Evolutionary conservation across 2,888 invertebrate species (phyloP), one percentile per base, ranked within the genome.

Genomic region (Dryocosmus kuriphilus): DNA sequence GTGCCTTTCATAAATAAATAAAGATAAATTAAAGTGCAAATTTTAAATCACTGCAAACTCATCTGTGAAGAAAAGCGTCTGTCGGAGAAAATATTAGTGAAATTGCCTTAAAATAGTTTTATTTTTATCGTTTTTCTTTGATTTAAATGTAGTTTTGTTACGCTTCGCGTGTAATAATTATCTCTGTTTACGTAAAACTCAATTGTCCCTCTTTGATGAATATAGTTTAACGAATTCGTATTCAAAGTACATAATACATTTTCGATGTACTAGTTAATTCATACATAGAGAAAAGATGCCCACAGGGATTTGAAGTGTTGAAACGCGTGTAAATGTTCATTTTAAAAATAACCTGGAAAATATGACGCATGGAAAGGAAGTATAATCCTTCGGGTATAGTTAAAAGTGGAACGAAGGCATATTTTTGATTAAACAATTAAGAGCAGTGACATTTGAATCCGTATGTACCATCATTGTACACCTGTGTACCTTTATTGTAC

Each of bases 81-180:
- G 38, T 6, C n/a, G 8, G 38, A 41, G 8, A 7, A 65, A 41
- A 38, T 24, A 27, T 41, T 41, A 16, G 71, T 71, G 71, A 71
- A 30, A 51, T 71, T 51, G 14, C 46, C 51, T 51, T 51, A 14
- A 27, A 67, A 67, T 67, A 46, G 19, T 8, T 6, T 7, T 0
- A n/a, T 19, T 51, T 51, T 51, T 38, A 38, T 11, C 11, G 0
- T 38, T 2, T 7, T 32, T 38, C 11, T 38, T 57, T 2, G 24
- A 24, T 46, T 27, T 19, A 67, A n/a, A n/a, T n/a, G 46, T 24
- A 27, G 30, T 67, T 46, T 8, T 16, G 71, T 71, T 71, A 71
- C 71, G 51, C 51, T 65, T 41, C 30, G 27, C 27, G 9, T 51
- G 27, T n/a, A 71, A 67, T 67, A 67, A 67, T 67, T 67, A 41